phyloP scores from a whole-genome alignment of 2,113 vertebrate species.

The Paramormyrops kingsleyae region DNA sequence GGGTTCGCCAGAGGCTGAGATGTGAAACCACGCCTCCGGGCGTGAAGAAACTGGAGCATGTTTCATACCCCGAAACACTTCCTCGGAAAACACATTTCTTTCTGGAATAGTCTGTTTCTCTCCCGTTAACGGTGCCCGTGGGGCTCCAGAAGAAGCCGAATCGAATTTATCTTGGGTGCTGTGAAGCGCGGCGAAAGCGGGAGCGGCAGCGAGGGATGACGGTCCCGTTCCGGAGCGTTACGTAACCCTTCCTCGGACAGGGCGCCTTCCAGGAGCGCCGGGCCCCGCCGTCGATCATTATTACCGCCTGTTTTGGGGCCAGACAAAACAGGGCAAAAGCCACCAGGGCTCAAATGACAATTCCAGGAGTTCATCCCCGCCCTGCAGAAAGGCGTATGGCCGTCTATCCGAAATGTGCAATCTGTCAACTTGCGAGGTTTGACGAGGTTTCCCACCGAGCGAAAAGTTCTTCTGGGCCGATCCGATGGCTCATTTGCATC shows the following conservation, averaged over 20 bases:
- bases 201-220: neutral
- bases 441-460: neutral
- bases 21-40: neutral
- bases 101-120: slow-evolving; percentile 2
- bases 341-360: neutral
- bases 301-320: neutral
- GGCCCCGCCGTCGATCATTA: neutral
- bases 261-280: neutral
- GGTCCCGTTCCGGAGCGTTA: slow-evolving; percentile 1
- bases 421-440: neutral
- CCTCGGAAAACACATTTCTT: neutral
- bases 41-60: neutral
- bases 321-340: neutral
- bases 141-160: neutral
- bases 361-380: neutral
- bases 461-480: neutral
- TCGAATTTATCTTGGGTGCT: slow-evolving; percentile 9
- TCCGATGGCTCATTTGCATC: neutral
- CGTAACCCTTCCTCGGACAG: slow-evolving; percentile 4
- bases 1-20: neutral
- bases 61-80: neutral
- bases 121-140: neutral
- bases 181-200: neutral
- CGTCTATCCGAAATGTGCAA: neutral
- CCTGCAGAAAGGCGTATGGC: neutral